These are phyloP conservation scores for Junonia oenone DNA, from an alignment of 2,888 invertebrate species.

Conservation along the genomic window DNA sequence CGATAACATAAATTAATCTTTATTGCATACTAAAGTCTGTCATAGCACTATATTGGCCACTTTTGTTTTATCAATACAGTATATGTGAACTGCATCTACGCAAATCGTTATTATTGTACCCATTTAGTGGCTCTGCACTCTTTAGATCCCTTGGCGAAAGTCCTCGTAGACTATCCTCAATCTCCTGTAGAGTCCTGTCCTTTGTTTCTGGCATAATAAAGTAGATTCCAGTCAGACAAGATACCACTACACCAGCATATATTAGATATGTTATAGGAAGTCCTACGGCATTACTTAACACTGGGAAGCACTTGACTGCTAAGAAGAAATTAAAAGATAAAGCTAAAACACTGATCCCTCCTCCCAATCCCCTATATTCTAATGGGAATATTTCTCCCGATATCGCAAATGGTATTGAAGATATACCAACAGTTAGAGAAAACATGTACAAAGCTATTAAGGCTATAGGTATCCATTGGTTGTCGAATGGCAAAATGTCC, in stretches of 20 bases:
- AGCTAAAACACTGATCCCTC: constrained; percentile 81
- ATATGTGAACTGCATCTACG: constrained; percentile 63
- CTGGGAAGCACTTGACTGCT: constrained; percentile 83
- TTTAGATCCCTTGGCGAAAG: constrained; percentile 41
- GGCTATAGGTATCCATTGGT: constrained; percentile 68
- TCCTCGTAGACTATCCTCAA: constrained; percentile 78
- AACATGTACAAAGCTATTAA: constrained; percentile 78
- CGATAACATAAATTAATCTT: constrained; percentile 4
- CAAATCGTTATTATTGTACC: constrained; percentile 38
- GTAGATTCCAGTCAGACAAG: constrained; percentile 74
- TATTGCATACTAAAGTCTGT: constrained; percentile 9
- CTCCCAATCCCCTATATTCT: constrained; percentile 81
- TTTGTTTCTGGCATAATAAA: constrained; percentile 84
- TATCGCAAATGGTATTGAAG: constrained; percentile 85
- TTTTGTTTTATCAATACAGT: constrained; percentile 44
- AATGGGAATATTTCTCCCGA: constrained; percentile 85
- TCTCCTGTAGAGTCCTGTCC: constrained; percentile 82
- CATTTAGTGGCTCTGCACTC: constrained; percentile 49
- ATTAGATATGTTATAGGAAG: constrained; percentile 79
- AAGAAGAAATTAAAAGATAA: constrained; percentile 83
- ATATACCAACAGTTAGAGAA: constrained; percentile 79
- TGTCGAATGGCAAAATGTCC: constrained; percentile 47
- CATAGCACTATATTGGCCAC: constrained; percentile 2
- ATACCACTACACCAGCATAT: constrained; percentile 77
- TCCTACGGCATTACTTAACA: constrained; percentile 72